Evolutionary conservation across 2,888 invertebrate genomes (phyloP), one percentile per base, ranked within the genome.

Genomic region (Arrhopalites spinosus): DNA sequence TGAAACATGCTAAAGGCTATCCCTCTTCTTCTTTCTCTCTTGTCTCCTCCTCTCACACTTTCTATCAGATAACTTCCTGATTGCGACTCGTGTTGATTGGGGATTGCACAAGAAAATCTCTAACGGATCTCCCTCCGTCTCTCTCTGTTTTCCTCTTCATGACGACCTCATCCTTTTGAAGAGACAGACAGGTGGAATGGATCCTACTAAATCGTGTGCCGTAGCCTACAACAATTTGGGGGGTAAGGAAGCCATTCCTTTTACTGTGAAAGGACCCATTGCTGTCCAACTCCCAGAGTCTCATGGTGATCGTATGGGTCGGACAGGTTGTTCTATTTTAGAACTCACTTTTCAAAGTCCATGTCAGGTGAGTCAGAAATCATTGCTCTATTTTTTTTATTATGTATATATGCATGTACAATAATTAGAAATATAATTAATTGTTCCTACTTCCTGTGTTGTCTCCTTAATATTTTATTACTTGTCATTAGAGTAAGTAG

Each of bases 161-260:
- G 72, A 72, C 72, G 17, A 29, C 63, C 3, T 15, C 50, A 50
- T n/a, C 3, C 36, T 36, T 36, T 36, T 36, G 1, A 59, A 27
- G 15, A 59, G 25, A 27, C 23, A 47, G n/a, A 43, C 64, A 20
- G 63, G 63, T 45, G 61, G 72, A 29, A 61, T 63, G 36, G 72
- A 63, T 45, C 23, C 61, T 20, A 45, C 15, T 63, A 63, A 63
- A 63, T 30, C 59, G 53, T 63, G 47, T 25, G 47, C 47, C 59
- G 5, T 1, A 7, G 25, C 23, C 29, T 23, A 15, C 87, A 90
- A 91, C 85, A 89, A 88, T 86, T 50, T 15, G 50, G n/a, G 50
- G 50, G 86, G 27, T 11, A 80, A 76, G 66, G 82, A 82, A 43
- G 45, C 75, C 7, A 78, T 82, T 63, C 77, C 80, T 20, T 82